These are phyloP conservation scores for Schizopygopsis pylzovi DNA, from an alignment of 2,797 vertebrate genomes.

Conservation along the genomic window DNA sequence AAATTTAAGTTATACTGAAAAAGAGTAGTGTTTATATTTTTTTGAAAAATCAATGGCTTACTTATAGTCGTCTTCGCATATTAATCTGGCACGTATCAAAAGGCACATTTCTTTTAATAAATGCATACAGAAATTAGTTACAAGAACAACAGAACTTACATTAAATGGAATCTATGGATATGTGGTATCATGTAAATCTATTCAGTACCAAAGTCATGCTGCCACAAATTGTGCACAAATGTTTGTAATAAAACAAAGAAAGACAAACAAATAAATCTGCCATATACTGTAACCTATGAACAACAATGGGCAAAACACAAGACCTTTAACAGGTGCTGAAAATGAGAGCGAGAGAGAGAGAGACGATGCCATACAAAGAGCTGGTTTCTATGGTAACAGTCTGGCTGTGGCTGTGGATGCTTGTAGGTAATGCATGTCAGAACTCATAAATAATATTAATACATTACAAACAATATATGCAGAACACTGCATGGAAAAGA, in stretches of 20 bases:
- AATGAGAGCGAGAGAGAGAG: neutral
- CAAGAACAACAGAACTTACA: neutral
- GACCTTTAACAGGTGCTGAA: conserved; percentile 4
- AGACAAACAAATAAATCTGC: neutral
- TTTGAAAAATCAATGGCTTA: neutral
- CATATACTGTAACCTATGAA: neutral
- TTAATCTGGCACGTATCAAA: neutral
- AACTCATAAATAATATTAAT: conserved; percentile 44
- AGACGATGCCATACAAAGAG: neutral
- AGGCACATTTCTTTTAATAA: neutral
- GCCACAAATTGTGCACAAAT: neutral
- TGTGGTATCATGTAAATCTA: neutral
- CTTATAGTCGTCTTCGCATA: neutral
- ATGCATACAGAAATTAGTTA: neutral
- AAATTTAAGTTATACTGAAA: neutral
- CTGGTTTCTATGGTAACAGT: conserved; percentile 58
- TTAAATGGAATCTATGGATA: neutral
- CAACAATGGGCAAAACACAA: conserved; percentile 4
- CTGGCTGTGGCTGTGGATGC: neutral
- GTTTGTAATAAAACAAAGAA: conserved; percentile 3
- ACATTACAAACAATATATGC: conserved; percentile 15
- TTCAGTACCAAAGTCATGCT: neutral
- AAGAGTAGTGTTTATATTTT: neutral
- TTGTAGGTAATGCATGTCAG: conserved; percentile 19
- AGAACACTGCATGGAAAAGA: conserved; percentile 3